Evolutionary conservation across 2,888 invertebrate species (phyloP).

Genomic region (Heliconius hortense): DNA sequence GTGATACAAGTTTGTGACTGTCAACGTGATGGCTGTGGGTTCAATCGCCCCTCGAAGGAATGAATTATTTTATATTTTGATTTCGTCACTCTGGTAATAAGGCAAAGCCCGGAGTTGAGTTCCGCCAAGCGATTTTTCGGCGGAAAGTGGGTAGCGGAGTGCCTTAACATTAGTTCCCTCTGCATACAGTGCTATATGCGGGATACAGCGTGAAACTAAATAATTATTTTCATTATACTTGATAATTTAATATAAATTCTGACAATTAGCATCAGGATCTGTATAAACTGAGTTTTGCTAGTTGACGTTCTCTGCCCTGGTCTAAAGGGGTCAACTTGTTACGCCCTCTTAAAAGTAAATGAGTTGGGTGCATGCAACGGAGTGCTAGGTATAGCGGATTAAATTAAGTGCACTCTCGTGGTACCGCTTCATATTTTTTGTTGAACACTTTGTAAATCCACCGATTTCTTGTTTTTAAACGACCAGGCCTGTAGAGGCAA

Average conservation of each 20-base stretch:
- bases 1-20: too few species aligned
- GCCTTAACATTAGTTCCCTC: too few species aligned
- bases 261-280: conserved; percentile 22
- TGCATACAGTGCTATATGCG: too few species aligned
- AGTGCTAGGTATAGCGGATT: conserved; percentile 55
- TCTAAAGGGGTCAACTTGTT: conserved; percentile 67
- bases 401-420: conserved; percentile 56
- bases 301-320: conserved; percentile 53
- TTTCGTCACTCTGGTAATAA: too few species aligned
- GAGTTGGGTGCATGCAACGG: conserved; percentile 64
- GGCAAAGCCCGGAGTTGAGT: too few species aligned
- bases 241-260: conserved; percentile 7
- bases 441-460: background rate
- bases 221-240: background rate
- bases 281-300: conserved; percentile 36
- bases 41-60: too few species aligned
- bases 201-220: too few species aligned
- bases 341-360: conserved; percentile 63
- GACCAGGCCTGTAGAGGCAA: background rate
- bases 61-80: too few species aligned
- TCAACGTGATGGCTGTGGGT: too few species aligned
- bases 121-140: too few species aligned
- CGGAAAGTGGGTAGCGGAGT: too few species aligned
- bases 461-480: background rate
- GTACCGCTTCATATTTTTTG: conserved; percentile 16